Conservation (phyloP, 2,113 vertebrate species). For the Morone saxatilis region DNA sequence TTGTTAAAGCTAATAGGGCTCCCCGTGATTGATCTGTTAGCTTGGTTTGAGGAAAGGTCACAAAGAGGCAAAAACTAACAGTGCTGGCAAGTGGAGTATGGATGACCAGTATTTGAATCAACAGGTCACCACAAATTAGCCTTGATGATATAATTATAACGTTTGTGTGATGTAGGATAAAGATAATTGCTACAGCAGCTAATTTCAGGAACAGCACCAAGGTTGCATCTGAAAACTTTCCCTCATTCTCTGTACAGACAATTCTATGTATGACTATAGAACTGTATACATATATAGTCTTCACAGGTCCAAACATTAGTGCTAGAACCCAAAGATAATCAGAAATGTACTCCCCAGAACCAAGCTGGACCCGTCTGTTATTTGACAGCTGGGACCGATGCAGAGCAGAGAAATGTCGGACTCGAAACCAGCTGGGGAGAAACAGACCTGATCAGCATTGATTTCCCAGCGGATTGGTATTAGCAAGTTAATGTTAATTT, state of each 20-base stretch:
- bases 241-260: not conserved
- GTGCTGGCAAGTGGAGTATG: not conserved
- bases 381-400: too few species aligned
- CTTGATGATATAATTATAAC: not conserved
- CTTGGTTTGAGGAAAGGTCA: slow-evolving; percentile 51
- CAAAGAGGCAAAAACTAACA: slow-evolving; percentile 33
- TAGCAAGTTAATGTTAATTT: too few species aligned
- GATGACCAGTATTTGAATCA: not conserved
- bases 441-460: too few species aligned
- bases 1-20: slow-evolving; percentile 65
- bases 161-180: not conserved
- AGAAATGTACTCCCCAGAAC: too few species aligned
- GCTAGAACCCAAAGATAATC: too few species aligned
- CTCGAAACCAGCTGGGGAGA: too few species aligned
- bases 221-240: not conserved
- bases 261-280: not conserved
- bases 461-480: too few species aligned
- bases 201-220: not conserved
- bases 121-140: not conserved
- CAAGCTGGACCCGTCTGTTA: too few species aligned
- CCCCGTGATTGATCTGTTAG: slow-evolving; percentile 62
- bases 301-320: too few species aligned
- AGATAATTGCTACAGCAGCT: not conserved
- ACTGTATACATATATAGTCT: not conserved
- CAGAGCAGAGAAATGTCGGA: too few species aligned